phyloP scores from a whole-genome alignment of 2,888 invertebrate species.

The Himalopsyche tibetana region DNA sequence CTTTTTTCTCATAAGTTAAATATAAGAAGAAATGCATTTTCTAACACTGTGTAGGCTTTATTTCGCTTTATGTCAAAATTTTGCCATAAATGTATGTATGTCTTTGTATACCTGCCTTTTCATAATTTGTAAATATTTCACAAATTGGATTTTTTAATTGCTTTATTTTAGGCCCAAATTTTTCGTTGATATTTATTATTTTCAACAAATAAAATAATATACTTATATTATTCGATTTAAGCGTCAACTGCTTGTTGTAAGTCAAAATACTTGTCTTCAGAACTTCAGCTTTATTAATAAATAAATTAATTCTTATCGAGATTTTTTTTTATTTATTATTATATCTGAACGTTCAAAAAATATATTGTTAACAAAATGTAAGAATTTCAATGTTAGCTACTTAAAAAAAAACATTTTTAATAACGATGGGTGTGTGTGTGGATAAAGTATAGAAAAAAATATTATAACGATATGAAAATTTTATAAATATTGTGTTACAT shows the following conservation, averaged over 20 bases:
- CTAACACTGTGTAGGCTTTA: neutral
- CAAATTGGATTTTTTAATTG: constrained; percentile 18
- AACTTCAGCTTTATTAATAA: constrained; percentile 6
- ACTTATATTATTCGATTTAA: constrained; percentile 29
- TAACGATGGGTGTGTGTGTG: neutral
- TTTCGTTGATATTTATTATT: neutral
- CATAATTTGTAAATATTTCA: constrained; percentile 35
- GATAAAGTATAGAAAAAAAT: neutral
- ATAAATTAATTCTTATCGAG: neutral
- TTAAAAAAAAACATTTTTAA: constrained; percentile 39
- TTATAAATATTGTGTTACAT: constrained; percentile 42
- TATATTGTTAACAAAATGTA: constrained; percentile 32
- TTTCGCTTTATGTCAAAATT: constrained; percentile 35
- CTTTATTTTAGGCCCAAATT: neutral
- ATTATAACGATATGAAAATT: constrained; percentile 31
- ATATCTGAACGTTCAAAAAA: neutral
- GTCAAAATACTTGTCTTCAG: constrained; percentile 19
- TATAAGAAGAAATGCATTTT: neutral
- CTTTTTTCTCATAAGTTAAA: constrained; percentile 2
- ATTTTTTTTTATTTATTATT: constrained; percentile 1
- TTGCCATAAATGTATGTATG: constrained; percentile 23
- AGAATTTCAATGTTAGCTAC: constrained; percentile 43
- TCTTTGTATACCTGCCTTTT: neutral
- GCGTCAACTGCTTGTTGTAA: constrained; percentile 38
- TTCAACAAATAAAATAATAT: neutral